phyloP scores from a whole-genome alignment of 2,888 invertebrate genomes.

The Panopea generosa region DNA sequence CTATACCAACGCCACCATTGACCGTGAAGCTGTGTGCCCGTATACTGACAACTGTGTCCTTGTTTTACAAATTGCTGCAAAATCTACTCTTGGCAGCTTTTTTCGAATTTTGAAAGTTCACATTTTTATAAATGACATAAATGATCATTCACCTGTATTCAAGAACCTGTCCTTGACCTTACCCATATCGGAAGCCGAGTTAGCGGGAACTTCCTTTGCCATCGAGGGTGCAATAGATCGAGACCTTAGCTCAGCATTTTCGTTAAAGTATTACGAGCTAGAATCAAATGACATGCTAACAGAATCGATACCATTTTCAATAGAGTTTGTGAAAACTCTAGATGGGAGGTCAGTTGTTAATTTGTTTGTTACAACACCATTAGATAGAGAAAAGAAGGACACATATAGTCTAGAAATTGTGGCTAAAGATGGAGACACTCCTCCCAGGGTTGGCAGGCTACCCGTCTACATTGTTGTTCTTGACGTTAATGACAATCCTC shows the following conservation, averaged over 20 bases:
- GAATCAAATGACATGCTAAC: constrained; percentile 31
- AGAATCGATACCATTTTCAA: constrained; percentile 61
- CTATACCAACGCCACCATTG: constrained; percentile 60
- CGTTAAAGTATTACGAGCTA: constrained; percentile 65
- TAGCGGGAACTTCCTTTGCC: constrained; percentile 60
- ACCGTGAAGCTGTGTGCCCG: constrained; percentile 67
- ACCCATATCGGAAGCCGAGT: constrained; percentile 63
- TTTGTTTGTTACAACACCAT: constrained; percentile 61
- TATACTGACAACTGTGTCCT: constrained; percentile 58
- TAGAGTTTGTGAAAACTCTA: constrained; percentile 63
- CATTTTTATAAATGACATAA: constrained; percentile 72
- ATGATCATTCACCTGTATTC: constrained; percentile 77
- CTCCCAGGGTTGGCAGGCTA: constrained; percentile 60
- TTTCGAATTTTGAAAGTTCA: constrained; percentile 72
- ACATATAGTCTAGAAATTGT: constrained; percentile 66
- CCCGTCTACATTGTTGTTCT: constrained; percentile 58
- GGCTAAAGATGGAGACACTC: constrained; percentile 73
- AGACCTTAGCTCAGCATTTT: constrained; percentile 66
- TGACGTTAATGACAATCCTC: constrained; percentile 73
- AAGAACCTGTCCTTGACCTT: constrained; percentile 47
- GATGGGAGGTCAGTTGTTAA: constrained; percentile 71
- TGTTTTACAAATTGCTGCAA: constrained; percentile 60
- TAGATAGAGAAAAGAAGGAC: constrained; percentile 71
- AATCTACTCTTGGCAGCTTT: constrained; percentile 66
- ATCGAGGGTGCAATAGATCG: constrained; percentile 68